Base-by-base conservation (phyloP, 2,797 vertebrate species). In the Crenichthys baileyi region DNA sequence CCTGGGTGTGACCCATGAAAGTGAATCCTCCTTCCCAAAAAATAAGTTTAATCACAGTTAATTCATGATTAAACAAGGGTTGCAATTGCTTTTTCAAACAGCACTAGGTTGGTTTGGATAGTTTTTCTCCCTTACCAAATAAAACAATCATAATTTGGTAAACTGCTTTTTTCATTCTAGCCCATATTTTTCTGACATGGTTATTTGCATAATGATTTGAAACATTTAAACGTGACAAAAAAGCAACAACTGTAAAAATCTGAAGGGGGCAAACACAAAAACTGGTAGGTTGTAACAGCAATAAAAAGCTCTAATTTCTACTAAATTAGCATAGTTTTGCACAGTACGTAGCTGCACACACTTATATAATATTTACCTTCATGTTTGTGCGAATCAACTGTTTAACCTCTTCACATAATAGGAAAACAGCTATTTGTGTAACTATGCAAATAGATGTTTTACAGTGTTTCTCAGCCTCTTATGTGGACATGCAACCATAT, bases 401-500 rank as follows among this genome's bases (percentile, higher is more conserved):
- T 83, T 77, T 44, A 70, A n/a, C 63, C 7, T 41, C 53, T 73
- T 48, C 44, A 53, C 70, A 78, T 85, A 73, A 90, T n/a, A 81
- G 77, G 73, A 68, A 46, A 26, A 15, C 5, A n/a, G 11, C 39
- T n/a, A 15, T 44, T 70, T 46, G 5, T 70, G 1, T 46, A 26
- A 46, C 46, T 70, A 46, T n/a, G n/a, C 73, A n/a, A 56, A 74
- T 82, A 67, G 29, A 67, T 41, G 56, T 78, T 77, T 77, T 48
- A 51, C 26, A 61, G 18, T 63, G 80, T 78, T 79, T 78, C 75
- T 72, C 68, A 60, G 50, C 76, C 72, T 44, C 70, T 82, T 77
- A n/a, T 46, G 70, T 75, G 83, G 74, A 75, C 53, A 72, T 13
- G 70, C 55, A 67, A 50, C 71, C 73, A 82, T 87, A 81, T 87